Base-by-base conservation (phyloP, 2,797 vertebrate species). In the Mus caroli region DNA sequence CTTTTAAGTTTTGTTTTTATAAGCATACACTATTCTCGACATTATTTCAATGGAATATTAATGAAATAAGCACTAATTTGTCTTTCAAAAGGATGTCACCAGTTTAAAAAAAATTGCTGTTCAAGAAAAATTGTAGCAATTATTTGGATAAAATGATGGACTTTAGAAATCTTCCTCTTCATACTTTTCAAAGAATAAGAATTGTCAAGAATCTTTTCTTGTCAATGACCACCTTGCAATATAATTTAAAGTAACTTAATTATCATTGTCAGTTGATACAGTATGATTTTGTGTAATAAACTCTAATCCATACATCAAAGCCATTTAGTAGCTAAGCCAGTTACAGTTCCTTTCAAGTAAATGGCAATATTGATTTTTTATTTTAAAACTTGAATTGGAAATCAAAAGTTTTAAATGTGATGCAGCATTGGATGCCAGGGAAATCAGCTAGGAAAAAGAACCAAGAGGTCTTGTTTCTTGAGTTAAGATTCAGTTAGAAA, bases 201-300 rank as follows among this genome's bases (percentile, higher is more conserved):
- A 91, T 92, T 95, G 88, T 50, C 52, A 96, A 96, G n/a, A 94
- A 78, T 95, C 86, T 84, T 13, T 2, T 86, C 46, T 91, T 92
- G 93, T 90, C 91, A 96, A 24, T 83, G 83, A 80, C 60, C 20
- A 94, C n/a, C 91, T 69, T 95, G 94, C 96, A 98, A 97, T 97
- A 91, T 94, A 97, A 97, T 98, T 88, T 98, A 96, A 98, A 97
- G 96, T 95, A 97, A 96, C 67, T 89, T 90, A 98, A 94, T 98
- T 97, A 97, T 94, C 96, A 95, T 31, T 90, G 89, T 98, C 95
- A 98, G 94, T 83, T 97, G 94, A 95, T 64, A 96, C 91, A 95
- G 82, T 88, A 95, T 92, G 82, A 98, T 98, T 98, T 97, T 97
- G 31, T 97, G 54, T 97, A 85, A 97, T 96, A 97, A 98, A 97